These are phyloP conservation scores for Drosophila formosana DNA, from an alignment of 2,888 invertebrate genomes.

Conservation along the genomic window DNA sequence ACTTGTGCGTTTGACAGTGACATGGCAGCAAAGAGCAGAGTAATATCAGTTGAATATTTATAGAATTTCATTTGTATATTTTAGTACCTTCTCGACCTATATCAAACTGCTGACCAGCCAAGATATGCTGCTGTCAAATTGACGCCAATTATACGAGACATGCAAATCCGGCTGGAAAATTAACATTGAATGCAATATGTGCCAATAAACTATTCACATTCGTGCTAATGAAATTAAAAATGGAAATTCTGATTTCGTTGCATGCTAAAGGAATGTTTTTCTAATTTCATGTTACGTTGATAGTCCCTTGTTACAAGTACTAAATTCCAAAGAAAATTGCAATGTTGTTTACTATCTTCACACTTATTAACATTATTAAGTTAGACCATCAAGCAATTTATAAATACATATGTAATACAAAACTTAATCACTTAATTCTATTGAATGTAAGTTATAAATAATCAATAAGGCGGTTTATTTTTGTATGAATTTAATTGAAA, in stretches of 20 bases:
- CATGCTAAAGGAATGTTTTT: neutral
- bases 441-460: neutral
- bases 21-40: conserved; percentile 25
- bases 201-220: neutral
- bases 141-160: neutral
- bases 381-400: neutral
- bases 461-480: neutral
- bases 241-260: neutral
- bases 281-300: neutral
- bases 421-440: neutral
- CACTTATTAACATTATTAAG: neutral
- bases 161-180: neutral
- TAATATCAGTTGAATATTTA: conserved; percentile 30
- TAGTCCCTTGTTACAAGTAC: neutral
- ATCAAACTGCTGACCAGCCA: conserved; percentile 17
- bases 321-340: no score
- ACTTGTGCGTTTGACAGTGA: conserved; percentile 46
- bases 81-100: conserved; percentile 18
- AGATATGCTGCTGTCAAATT: conserved; percentile 22
- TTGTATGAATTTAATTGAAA: neutral
- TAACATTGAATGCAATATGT: neutral
- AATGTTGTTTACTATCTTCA: no score
- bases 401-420: neutral
- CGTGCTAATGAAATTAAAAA: neutral
- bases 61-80: conserved; percentile 25